These are phyloP conservation scores for Brenthis ino DNA, from an alignment of 2,888 invertebrate species.

Conservation along the genomic window DNA sequence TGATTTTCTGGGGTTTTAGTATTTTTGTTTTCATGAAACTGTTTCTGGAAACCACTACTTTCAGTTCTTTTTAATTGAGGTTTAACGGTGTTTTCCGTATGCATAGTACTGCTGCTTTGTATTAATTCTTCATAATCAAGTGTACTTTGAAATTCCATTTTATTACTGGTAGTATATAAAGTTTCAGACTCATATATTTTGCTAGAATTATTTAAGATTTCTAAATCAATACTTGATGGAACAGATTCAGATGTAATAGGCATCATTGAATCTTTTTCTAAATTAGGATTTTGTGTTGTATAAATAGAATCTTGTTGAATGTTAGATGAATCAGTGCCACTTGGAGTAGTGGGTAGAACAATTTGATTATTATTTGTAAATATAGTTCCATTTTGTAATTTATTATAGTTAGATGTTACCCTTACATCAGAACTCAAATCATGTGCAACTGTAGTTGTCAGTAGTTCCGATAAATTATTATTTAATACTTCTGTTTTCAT, in stretches of 20 bases:
- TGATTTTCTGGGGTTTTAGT: slow-evolving; percentile 74
- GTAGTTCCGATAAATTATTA: too few relatives aligned
- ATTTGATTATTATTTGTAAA: background rate
- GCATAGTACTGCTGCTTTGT: slow-evolving; percentile 66
- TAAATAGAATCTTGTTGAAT: background rate
- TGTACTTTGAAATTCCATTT: slow-evolving; percentile 46
- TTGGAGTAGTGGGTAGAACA: background rate
- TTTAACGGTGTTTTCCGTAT: slow-evolving; percentile 64
- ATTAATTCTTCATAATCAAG: slow-evolving; percentile 58
- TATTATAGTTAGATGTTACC: too few relatives aligned
- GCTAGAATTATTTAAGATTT: slow-evolving; percentile 3
- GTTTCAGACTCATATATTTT: slow-evolving; percentile 28
- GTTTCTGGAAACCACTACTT: slow-evolving; percentile 50
- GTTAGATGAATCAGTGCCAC: background rate
- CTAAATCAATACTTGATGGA: background rate
- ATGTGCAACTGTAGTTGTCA: too few relatives aligned
- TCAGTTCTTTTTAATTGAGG: slow-evolving; percentile 52
- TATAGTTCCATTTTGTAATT: background rate
- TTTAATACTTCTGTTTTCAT: too few relatives aligned
- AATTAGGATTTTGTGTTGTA: background rate
- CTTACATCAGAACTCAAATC: too few relatives aligned
- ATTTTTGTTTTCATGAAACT: slow-evolving; percentile 63
- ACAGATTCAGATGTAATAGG: background rate
- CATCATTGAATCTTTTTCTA: background rate
- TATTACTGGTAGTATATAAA: slow-evolving; percentile 26